Evolutionary conservation across 2,888 invertebrate species (phyloP).

Genomic region (Pristionchus exspectatus): DNA sequence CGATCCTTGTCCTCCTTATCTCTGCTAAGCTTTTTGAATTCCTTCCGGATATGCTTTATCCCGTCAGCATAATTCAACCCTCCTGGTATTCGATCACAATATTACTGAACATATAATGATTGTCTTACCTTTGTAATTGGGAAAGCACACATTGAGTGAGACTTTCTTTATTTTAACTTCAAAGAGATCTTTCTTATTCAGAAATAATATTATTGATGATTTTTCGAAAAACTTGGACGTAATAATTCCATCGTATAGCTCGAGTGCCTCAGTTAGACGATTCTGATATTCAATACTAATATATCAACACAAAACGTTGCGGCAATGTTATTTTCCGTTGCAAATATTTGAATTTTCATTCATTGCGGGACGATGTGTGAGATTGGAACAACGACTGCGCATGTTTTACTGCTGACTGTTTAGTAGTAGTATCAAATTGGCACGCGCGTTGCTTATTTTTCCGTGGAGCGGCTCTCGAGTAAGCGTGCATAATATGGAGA

Average conservation of each 20-base stretch:
- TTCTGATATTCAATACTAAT: constrained; percentile 65
- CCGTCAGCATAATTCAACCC: constrained; percentile 66
- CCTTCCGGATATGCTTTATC: constrained; percentile 62
- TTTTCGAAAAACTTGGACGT: constrained; percentile 68
- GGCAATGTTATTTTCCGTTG: too few relatives aligned
- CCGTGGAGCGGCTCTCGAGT: not conserved
- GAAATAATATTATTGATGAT: constrained; percentile 75
- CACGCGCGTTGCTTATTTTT: not conserved
- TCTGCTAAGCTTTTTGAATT: constrained; percentile 55
- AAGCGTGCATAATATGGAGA: too few relatives aligned
- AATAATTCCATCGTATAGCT: constrained; percentile 69
- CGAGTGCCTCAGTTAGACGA: constrained; percentile 73
- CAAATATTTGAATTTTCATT: too few relatives aligned
- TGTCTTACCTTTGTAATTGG: constrained; percentile 64
- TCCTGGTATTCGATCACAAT: constrained; percentile 58
- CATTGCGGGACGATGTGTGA: too few relatives aligned
- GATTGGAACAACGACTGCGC: too few relatives aligned
- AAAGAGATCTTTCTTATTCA: constrained; percentile 77
- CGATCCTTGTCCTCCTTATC: constrained; percentile 9
- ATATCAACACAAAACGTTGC: not conserved
- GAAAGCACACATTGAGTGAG: constrained; percentile 65
- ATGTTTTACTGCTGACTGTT: too few relatives aligned
- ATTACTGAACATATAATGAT: not conserved
- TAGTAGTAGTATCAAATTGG: too few relatives aligned
- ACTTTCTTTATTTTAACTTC: constrained; percentile 70